Conservation (phyloP, 2,113 vertebrate genomes). For the Gadus chalcogrammus region DNA sequence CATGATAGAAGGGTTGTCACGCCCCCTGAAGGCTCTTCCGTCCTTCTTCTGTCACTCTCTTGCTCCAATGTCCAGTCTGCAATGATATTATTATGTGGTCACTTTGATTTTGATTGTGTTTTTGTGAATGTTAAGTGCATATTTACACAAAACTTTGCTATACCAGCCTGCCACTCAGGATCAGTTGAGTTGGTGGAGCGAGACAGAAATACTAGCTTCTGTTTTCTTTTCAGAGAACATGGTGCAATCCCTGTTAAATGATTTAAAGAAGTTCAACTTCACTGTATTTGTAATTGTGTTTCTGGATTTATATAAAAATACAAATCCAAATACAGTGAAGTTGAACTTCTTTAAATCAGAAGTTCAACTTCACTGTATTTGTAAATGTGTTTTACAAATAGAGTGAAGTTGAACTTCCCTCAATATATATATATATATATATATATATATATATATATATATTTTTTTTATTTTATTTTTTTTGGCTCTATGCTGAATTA, state of each 20-base stretch:
- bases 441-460: conserved; percentile 8
- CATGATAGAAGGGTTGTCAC: conserved; percentile 21
- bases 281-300: background rate
- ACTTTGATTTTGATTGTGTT: conserved; percentile 30
- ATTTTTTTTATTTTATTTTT: background rate
- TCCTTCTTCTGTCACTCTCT: conserved; percentile 35
- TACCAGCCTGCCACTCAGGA: conserved; percentile 42
- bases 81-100: conserved; percentile 20
- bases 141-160: conserved; percentile 20
- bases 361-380: no score
- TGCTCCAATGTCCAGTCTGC: conserved; percentile 19
- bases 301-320: conserved; percentile 7
- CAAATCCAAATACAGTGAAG: no score
- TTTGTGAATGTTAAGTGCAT: conserved; percentile 28
- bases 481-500: conserved; percentile 20
- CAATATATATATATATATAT: conserved; percentile 27
- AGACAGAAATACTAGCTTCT: background rate
- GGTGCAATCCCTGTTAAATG: no score
- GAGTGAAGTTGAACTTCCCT: no score
- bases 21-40: conserved; percentile 28
- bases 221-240: no score
- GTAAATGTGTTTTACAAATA: background rate
- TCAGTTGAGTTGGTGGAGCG: conserved; percentile 9
- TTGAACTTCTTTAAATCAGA: no score
- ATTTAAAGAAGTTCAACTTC: no score